Conservation (phyloP, 2,797 vertebrate genomes). For the Todus mexicanus region DNA sequence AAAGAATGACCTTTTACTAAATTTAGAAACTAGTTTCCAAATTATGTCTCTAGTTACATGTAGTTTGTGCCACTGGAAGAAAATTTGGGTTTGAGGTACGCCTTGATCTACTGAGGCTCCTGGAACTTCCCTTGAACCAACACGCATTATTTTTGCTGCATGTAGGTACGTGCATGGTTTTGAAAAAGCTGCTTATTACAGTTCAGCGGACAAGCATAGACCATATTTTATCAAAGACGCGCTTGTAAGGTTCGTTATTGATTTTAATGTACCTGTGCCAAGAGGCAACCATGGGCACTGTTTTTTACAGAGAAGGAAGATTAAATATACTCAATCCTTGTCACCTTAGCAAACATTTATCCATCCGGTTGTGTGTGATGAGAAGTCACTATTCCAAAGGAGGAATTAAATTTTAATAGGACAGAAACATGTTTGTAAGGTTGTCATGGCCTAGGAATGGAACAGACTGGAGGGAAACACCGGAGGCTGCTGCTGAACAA, state of each 20-base stretch:
- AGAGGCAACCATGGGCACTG: neutral
- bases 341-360: constrained; percentile 63
- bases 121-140: neutral
- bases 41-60: neutral
- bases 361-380: neutral
- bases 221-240: constrained; percentile 19
- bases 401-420: constrained; percentile 57
- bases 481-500: neutral
- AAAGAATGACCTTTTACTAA: neutral
- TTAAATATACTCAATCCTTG: constrained; percentile 61
- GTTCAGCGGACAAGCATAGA: neutral
- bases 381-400: constrained; percentile 36
- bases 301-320: constrained; percentile 47
- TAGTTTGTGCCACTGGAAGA: neutral
- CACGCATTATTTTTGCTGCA: neutral
- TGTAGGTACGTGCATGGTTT: neutral
- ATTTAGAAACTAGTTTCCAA: neutral
- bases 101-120: neutral
- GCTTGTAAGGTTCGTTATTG: constrained; percentile 48
- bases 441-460: neutral
- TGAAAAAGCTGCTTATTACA: constrained; percentile 34
- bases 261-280: constrained; percentile 52
- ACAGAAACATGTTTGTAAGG: neutral
- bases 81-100: neutral
- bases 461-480: constrained; percentile 2